Evolutionary conservation across 2,888 invertebrate species (phyloP).

Genomic region (Pseudococcus longispinus): DNA sequence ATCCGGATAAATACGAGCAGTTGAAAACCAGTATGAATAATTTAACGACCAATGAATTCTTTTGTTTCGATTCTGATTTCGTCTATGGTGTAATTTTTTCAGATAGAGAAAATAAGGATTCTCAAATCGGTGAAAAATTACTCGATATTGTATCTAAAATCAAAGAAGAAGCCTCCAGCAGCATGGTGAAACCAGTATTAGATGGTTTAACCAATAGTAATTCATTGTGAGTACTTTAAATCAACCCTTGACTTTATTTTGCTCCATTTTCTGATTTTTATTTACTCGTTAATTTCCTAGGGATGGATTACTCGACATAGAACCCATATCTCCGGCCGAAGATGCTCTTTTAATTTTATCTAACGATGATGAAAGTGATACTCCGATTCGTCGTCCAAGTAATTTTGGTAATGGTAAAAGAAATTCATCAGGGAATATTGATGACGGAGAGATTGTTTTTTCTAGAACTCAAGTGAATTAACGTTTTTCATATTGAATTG

Average conservation of each 20-base stretch:
- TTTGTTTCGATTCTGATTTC: background rate
- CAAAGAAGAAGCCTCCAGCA: slow-evolving; percentile 37
- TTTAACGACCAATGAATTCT: background rate
- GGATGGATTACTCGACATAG: background rate
- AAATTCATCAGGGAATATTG: background rate
- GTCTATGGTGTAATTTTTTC: background rate
- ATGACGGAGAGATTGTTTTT: background rate
- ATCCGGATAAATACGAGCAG: slow-evolving; percentile 69
- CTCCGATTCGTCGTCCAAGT: background rate
- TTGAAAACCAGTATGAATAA: background rate
- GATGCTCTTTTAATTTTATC: slow-evolving; percentile 27
- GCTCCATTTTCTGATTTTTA: background rate
- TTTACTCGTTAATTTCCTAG: background rate
- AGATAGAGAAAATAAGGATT: background rate
- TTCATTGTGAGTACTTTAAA: background rate
- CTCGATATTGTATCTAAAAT: slow-evolving; percentile 37
- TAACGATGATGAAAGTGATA: background rate
- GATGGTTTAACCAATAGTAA: background rate
- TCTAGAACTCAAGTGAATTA: background rate
- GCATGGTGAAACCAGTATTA: slow-evolving; percentile 25
- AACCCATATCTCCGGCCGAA: slow-evolving; percentile 42
- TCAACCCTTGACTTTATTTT: background rate
- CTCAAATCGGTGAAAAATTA: slow-evolving; percentile 43
- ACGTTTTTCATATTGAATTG: background rate
- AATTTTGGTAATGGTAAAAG: background rate